A percentile compares a stretch with the other conserved stretches of the same genome.
Conservation (phyloP, 2,888 invertebrate genomes). For the Cerastis rubricosa region DNA sequence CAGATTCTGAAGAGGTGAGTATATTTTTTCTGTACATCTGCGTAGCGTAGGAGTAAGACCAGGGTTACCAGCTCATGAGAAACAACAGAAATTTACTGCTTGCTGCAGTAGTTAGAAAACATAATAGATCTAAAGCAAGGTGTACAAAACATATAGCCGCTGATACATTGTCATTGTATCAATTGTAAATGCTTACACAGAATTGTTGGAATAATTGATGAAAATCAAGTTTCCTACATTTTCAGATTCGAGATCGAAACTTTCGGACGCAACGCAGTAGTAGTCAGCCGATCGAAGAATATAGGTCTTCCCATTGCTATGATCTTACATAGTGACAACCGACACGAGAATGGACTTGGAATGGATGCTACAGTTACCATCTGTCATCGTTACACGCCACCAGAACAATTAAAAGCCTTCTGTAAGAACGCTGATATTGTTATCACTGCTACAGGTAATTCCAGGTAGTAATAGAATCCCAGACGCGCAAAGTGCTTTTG, state of each 20-base stretch:
- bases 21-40: background rate
- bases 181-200: background rate
- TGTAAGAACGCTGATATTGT: constrained; percentile 95
- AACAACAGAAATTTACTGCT: too few species aligned
- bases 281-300: constrained; percentile 97
- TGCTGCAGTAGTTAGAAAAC: background rate
- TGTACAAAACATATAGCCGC: background rate
- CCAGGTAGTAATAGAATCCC: background rate
- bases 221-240: constrained; percentile 51
- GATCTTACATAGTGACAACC: constrained; percentile 94
- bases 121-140: background rate
- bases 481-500: background rate
- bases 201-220: background rate
- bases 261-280: constrained; percentile 96
- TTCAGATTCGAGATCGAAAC: constrained; percentile 92
- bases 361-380: constrained; percentile 97
- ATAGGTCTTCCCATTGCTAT: constrained; percentile 97
- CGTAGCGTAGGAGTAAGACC: background rate
- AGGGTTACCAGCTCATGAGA: too few species aligned
- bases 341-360: constrained; percentile 92
- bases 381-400: constrained; percentile 97
- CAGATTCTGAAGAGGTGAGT: constrained; percentile 92
- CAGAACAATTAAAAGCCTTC: constrained; percentile 92
- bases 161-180: too few species aligned
- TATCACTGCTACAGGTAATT: constrained; percentile 93